Base-by-base conservation (phyloP, 2,797 vertebrate species). In the Phyllotis vaccarum region DNA sequence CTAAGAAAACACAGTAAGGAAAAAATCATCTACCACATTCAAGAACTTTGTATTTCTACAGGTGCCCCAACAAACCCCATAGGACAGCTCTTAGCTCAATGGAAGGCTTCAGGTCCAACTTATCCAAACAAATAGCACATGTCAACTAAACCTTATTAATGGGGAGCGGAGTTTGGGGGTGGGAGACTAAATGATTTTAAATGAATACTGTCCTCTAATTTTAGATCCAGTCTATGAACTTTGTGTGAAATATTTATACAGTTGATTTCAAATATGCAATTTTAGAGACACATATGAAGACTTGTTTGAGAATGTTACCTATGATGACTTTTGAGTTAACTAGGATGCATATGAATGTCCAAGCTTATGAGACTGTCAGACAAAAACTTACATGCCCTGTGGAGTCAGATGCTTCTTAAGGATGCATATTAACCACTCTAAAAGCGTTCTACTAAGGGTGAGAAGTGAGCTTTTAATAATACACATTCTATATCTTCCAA, bases 391-490 rank as follows among this genome's bases (percentile, higher is more conserved):
- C 82, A 22, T 70, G 56, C 89, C 79, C 74, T 86, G 29, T 46
- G 64, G 3, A 92, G 1, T 8, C 43, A 91, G 22, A 49, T 91
- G 37, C 46, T 75, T 93, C 92, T 88, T 40, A 34, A 79, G 54
- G 66, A 94, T 70, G 24, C 52, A 46, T 72, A 17, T 11, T 60
- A 92, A 89, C 1, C 87, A 40, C 62, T 56, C 17, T 93, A 78
- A 86, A 92, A 90, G 37, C 76, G 68, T 75, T 88, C 10, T 90
- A 75, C 37, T 58, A 90, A 94, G 6, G 19, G 22, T 62, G 8
- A 90, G 2, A 82, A 91, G 49, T 16, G n/a, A 91, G 52, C 92
- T 89, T 91, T 94, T 92, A 91, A 62, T 75, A 94, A 72, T 88
- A 21, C 11, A 94, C 89, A 46, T 91, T 91, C 85, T 62, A 74